Evolutionary conservation across 2,888 invertebrate species (phyloP), one percentile per base, ranked within the genome.

Genomic region (Formica aserva): DNA sequence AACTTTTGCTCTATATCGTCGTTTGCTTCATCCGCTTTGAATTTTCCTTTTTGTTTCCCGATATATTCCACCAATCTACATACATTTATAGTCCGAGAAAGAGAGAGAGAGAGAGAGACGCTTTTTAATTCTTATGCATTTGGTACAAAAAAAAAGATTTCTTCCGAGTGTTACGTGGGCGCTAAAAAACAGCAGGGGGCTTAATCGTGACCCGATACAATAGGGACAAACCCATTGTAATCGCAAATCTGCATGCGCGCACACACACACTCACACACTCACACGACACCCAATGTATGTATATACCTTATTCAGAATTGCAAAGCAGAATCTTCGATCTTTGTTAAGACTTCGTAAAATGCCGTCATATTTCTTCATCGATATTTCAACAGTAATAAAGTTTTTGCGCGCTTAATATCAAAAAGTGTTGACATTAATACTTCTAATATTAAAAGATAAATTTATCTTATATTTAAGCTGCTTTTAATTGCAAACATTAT

Each of bases 301-400:
- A 88, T 90, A 89, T 90, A 90, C 87, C 89, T 84, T 86, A 90
- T 91, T 88, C 76, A 88, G 91, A 92, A 92, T 93, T 92, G 92
- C 91, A 92, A 92, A 92, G 86, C 76, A 22, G 48, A 48, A 55
- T 18, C 32, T 82, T 71, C 60, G 35, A 63, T 63, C 22, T 63
- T 48, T 57, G 60, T 60, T 83, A 65, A 66, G 41, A 71, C 82
- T 57, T 55, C 76, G 29, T 62, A 67, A 66, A 26, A 80, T 26
- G 32, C 77, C 22, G 22, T 62, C 11, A 26, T 2, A 55, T n/a
- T 55, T 29, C 38, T 38, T 8, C 18, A 15, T 4, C 18, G 13
- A 52, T 15, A 69, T 29, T 69, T 41, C 13, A 15, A 41, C 13
- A 38, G 15, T 4, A 9, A 15, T 1, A 1, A n/a, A 67, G 3